phyloP scores from a whole-genome alignment of 2,888 invertebrate genomes.

The Chloroclystis v-ata region DNA sequence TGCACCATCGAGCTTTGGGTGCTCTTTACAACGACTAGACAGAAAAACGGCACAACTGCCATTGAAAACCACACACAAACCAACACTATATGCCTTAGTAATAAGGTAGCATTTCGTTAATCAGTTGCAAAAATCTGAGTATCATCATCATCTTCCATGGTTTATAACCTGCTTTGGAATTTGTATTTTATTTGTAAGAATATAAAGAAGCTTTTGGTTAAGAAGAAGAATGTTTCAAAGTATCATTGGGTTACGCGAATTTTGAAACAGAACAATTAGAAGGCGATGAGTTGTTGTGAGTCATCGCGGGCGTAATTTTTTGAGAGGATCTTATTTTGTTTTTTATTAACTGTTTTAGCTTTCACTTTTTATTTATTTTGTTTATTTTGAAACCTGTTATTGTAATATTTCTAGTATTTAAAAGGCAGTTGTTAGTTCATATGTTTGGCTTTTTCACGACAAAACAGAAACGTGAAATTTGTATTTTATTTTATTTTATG shows the following conservation, averaged over 20 bases:
- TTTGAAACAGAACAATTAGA: slow-evolving; percentile 49
- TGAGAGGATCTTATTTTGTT: slow-evolving; percentile 7
- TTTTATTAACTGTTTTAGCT: slow-evolving; percentile 1
- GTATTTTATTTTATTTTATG: too few species aligned
- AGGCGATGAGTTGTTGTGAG: slow-evolving; percentile 43
- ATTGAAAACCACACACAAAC: too few species aligned
- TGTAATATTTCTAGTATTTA: too few species aligned
- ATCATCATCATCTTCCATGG: slow-evolving; percentile 21
- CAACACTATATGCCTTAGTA: too few species aligned
- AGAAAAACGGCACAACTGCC: slow-evolving; percentile 29
- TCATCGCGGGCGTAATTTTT: slow-evolving; percentile 28
- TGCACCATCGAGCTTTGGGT: slow-evolving; percentile 68
- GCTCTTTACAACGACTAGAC: slow-evolving; percentile 59
- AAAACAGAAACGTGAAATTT: too few species aligned
- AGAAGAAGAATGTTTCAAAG: slow-evolving; percentile 29
- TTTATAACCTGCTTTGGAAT: not conserved
- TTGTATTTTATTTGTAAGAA: not conserved
- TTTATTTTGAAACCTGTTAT: too few species aligned
- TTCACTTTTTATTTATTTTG: not conserved
- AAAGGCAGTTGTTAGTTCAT: too few species aligned
- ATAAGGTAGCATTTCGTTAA: too few species aligned
- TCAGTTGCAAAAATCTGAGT: too few species aligned
- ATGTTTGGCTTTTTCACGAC: too few species aligned
- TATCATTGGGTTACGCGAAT: slow-evolving; percentile 48
- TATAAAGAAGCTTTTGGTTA: slow-evolving; percentile 22